Evolutionary conservation across 2,797 vertebrate genomes (phyloP), one percentile per base, ranked within the genome.

Genomic region (Neoniphon sammara): DNA sequence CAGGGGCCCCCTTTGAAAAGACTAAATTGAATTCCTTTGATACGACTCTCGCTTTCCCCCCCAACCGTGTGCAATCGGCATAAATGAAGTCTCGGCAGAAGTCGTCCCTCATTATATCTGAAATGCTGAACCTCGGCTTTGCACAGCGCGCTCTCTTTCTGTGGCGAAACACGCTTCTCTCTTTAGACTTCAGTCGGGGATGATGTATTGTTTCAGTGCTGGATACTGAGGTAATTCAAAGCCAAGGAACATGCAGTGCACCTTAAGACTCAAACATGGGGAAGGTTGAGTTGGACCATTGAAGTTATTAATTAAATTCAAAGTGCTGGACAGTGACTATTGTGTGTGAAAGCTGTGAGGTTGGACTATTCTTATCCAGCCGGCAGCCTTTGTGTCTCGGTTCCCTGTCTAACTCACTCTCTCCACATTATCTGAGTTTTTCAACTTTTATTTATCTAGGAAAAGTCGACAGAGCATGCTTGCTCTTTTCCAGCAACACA

Each of bases 11-110:
- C 81, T 85, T 91, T 93, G 81, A 90, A 87, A 87, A 78, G 75
- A 77, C 87, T 87, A 86, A 89, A 93, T 88, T 88, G 68, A 91
- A 91, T 90, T 87, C 78, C 86, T 92, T 92, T 92, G 87, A 91
- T 90, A 82, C 55, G 14, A 75, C 72, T 49, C 14, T 20, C 56
- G 25, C 50, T 27, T 44, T 20, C 21, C n/a, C 79, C 66, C 78
- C 47, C 59, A 69, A 77, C 85, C 54, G 73, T 73, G 80, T 70
- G 77, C 91, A 82, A 78, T 82, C 65, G 66, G 80, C 88, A 88
- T 79, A 90, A 89, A 91, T 90, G 84, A 90, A 90, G 87, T 78
- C 80, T 91, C 77, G 80, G 87, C 88, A 84, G 84, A 90, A 91
- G 89, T 85, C 75, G 27, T 75, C 59, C 71, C 80, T 93, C 87